Conservation (phyloP, 2,888 invertebrate species). For the Epistrophe eligans region DNA sequence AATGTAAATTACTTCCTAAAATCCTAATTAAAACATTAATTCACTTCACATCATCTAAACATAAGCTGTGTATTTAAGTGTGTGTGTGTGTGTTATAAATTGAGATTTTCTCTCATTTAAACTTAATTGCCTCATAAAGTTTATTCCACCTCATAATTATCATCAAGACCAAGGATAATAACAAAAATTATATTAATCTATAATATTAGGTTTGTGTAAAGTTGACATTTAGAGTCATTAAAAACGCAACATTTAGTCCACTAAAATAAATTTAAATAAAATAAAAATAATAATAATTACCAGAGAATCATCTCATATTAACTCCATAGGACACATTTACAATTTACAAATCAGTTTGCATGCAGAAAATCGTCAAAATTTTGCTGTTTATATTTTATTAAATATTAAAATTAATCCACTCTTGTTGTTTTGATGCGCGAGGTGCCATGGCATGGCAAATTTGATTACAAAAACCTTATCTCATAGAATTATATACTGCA, state of each 20-base stretch:
- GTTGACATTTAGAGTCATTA: conserved; percentile 40
- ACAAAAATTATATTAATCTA: background rate
- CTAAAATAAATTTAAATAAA: conserved; percentile 38
- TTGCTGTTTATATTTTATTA: conserved; percentile 39
- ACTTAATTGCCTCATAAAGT: conserved; percentile 46
- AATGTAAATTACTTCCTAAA: conserved; percentile 46
- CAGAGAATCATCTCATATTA: conserved; percentile 3
- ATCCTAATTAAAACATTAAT: conserved; percentile 32
- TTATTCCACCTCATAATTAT: conserved; percentile 41
- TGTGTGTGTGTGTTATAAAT: conserved; percentile 5
- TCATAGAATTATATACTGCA: conserved; percentile 11
- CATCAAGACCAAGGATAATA: conserved; percentile 11
- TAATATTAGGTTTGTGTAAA: background rate
- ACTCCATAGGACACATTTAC: conserved; percentile 11
- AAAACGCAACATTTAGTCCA: conserved; percentile 39
- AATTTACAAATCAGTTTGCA: background rate
- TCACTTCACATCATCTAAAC: background rate
- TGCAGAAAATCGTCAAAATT: background rate
- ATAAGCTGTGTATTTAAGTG: background rate
- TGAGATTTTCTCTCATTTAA: conserved; percentile 40
- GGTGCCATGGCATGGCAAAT: conserved; percentile 15
- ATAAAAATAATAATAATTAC: conserved; percentile 25
- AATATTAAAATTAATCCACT: conserved; percentile 73
- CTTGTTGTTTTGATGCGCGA: conserved; percentile 22
- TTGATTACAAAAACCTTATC: conserved; percentile 55